Conservation (phyloP, 2,888 invertebrate species). For the Drosophila lutescens region DNA sequence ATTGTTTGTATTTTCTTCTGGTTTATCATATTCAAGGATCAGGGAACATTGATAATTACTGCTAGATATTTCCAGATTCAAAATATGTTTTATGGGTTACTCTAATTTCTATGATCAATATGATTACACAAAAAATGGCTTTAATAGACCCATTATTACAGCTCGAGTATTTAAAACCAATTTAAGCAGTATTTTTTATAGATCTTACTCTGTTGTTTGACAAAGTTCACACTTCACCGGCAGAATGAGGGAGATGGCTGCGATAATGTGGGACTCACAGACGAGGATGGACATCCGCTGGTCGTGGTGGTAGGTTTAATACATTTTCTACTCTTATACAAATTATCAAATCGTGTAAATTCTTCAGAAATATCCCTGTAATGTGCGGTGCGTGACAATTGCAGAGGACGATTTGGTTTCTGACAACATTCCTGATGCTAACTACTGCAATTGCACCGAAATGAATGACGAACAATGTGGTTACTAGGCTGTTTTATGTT, state of each 20-base stretch:
- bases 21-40: too few relatives aligned
- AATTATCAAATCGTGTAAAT: background rate
- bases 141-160: too few relatives aligned
- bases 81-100: too few relatives aligned
- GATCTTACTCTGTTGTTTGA: conserved; percentile 67
- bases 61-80: too few relatives aligned
- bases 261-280: conserved; percentile 59
- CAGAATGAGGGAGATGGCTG: conserved; percentile 58
- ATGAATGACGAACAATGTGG: conserved; percentile 39
- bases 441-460: conserved; percentile 56
- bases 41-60: too few relatives aligned
- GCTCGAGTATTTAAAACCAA: too few relatives aligned
- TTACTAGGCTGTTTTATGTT: conserved; percentile 10
- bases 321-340: background rate
- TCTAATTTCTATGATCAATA: too few relatives aligned
- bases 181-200: conserved; percentile 17
- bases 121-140: too few relatives aligned
- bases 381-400: conserved; percentile 71
- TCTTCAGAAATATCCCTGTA: conserved; percentile 69
- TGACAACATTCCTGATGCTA: conserved; percentile 53
- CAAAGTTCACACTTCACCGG: conserved; percentile 66
- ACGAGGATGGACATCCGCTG: conserved; percentile 72
- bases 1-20: too few relatives aligned
- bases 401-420: conserved; percentile 71
- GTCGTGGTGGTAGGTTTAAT: conserved; percentile 62